Base-by-base conservation (phyloP, 2,888 invertebrate species). In the Colostygia pectinataria region DNA sequence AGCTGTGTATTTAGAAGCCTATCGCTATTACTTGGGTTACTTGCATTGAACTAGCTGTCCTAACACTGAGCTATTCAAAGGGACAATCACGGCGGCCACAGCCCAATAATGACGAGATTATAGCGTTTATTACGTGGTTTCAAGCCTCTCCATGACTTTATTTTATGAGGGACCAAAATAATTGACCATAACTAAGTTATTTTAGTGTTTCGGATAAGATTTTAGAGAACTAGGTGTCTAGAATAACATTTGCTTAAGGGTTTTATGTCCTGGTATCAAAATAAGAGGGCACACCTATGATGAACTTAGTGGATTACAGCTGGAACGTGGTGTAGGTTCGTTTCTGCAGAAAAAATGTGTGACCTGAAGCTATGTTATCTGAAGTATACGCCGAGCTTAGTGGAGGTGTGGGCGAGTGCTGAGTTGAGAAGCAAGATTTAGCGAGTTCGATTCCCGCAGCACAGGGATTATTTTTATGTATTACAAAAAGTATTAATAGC, bases 151-250 rank as follows among this genome's bases (percentile, higher is more conserved):
- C n/a, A 25, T 36, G 41, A 34, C 15, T 36, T 46, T 18, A 36
- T 43, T 33, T 42, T 42, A 42, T 10, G 43, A 36, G 29, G 34
- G 36, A 28, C 29, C 20, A 9, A 28, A 28, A 43, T 40, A 40
- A 42, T 51, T 37, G 45, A 29, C 41, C 37, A 29, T 42, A 46
- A 51, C 50, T 45, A 31, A 27, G 50, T 44, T 39, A 44, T 39
- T 33, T 44, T 13, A 36, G 34, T 24, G 43, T 1, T 34, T 18
- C 15, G 23, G 34, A 50, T 43, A 34, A 39, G 39, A 14, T 23
- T 33, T 12, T 27, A 45, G 6, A 23, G 9, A 25, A 10, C 24
- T 23, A 31, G 29, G 36, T 44, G 6, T 10, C n/a, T 44, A 14
- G 9, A 15, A 31, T n/a, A 20, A 2, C 28, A 9, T 37, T 14